Evolutionary conservation across 2,113 vertebrate genomes (phyloP), one percentile per base, ranked within the genome.

Genomic region (Dermatemys mawii): DNA sequence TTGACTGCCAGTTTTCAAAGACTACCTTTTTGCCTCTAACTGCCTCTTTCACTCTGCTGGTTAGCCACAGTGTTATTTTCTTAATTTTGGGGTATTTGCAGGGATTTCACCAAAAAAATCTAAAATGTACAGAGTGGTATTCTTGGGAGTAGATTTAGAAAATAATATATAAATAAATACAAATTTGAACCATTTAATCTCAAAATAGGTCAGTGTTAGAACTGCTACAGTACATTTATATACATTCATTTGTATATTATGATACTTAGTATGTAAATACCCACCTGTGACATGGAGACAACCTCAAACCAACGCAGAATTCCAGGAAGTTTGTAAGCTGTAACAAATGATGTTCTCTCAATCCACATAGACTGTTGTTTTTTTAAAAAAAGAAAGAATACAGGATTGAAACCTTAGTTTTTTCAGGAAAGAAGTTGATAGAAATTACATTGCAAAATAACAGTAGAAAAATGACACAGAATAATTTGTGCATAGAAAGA

Each of bases 281-380:
- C 80, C 85, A 99, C 99, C 92, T 99, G 98, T 19, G 98, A 99
- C 95, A 98, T 98, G 88, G 98, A 98, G 11, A 97, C 97, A 27
- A 99, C 99, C 93, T 99, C 99, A 84, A 99, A 99, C 99, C 99
- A 99, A 92, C 99, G 99, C 94, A 99, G 98, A 96, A 99, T 99
- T 44, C 99, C 99, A 0, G 99, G 99, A 1, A 99, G 98, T 95
- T 99, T 99, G 95, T 99, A 99, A 2, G 99, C 99, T 0, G 99
- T 99, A 87, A 98, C 83, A 96, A 99, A 99, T 5, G 99, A 99
- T 11, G 99, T 99, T 49, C 99, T 99, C 90, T 99, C 99, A 78
- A 99, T 99, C 99, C 99, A 99, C 99, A 99, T 99, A 0, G 99
- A 99, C 99, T 99, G 78, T 85, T 48, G 48, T 80, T 46, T 49